These are phyloP conservation scores for Notiomystis cincta DNA, from an alignment of 2,113 vertebrate genomes.

Conservation along the genomic window DNA sequence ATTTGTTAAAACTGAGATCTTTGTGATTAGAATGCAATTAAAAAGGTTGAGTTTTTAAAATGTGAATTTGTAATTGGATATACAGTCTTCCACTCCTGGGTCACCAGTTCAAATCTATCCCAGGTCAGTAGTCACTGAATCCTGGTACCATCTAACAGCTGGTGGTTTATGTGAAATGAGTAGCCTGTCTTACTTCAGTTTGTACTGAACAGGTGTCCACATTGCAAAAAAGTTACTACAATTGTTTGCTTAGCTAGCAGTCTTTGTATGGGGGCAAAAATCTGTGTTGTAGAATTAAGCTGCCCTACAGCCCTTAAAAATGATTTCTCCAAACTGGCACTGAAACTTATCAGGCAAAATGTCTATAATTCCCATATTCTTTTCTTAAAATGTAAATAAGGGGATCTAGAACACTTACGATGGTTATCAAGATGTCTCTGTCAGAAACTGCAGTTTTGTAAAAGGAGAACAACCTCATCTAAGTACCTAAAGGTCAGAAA, in stretches of 20 bases:
- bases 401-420: background rate
- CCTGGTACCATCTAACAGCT: constrained; percentile 56
- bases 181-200: constrained; percentile 52
- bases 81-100: constrained; percentile 39
- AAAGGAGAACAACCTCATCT: background rate
- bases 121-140: constrained; percentile 61
- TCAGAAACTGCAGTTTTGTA: background rate
- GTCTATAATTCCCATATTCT: background rate
- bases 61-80: constrained; percentile 38
- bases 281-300: background rate
- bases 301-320: background rate
- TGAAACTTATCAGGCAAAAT: background rate
- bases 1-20: background rate
- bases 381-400: background rate
- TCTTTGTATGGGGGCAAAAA: background rate
- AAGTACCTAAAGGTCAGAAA: background rate
- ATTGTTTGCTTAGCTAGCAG: constrained; percentile 15
- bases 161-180: constrained; percentile 63
- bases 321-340: background rate
- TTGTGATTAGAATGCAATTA: background rate
- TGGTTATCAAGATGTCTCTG: background rate
- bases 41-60: constrained; percentile 12
- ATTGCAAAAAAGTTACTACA: constrained; percentile 7
- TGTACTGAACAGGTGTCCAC: constrained; percentile 54
- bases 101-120: constrained; percentile 53